These are phyloP conservation scores for Geodia barretti DNA, from an alignment of 37 sponge, comb jelly and placozoan genomes.

Conservation along the genomic window DNA sequence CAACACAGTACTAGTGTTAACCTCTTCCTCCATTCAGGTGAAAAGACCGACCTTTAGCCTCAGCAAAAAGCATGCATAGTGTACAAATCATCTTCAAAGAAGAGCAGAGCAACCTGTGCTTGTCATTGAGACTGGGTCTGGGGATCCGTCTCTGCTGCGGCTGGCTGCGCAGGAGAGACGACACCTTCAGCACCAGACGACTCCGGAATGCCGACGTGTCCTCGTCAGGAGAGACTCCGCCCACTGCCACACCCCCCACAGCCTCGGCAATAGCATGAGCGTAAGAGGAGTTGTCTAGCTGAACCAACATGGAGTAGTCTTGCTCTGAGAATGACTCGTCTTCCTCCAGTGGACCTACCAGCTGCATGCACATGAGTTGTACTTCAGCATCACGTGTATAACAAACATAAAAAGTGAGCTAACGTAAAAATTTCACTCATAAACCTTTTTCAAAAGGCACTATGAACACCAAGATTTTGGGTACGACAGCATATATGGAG, in stretches of 20 bases:
- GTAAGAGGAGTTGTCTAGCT: constrained; percentile 33
- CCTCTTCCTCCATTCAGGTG: no score
- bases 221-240: constrained; percentile 52
- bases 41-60: no score
- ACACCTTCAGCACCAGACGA: constrained; percentile 65
- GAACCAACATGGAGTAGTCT: constrained; percentile 45
- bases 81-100: no score
- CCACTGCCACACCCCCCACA: constrained; percentile 29
- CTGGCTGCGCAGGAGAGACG: constrained; percentile 61
- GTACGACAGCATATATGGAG: no score
- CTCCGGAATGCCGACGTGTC: constrained; percentile 68
- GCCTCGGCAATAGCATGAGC: constrained; percentile 7
- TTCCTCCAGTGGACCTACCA: constrained; percentile 60
- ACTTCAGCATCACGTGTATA: no score
- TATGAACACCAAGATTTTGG: no score
- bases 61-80: no score
- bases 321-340: constrained; percentile 32
- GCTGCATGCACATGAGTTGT: constrained; percentile 1
- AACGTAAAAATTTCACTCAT: no score
- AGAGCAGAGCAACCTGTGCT: constrained; percentile 43
- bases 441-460: no score
- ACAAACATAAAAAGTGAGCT: no score
- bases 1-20: no score
- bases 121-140: constrained; percentile 5
- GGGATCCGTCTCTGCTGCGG: constrained; percentile 34